Evolutionary conservation across 2,888 invertebrate species (phyloP).

Genomic region (Muscina levida): DNA sequence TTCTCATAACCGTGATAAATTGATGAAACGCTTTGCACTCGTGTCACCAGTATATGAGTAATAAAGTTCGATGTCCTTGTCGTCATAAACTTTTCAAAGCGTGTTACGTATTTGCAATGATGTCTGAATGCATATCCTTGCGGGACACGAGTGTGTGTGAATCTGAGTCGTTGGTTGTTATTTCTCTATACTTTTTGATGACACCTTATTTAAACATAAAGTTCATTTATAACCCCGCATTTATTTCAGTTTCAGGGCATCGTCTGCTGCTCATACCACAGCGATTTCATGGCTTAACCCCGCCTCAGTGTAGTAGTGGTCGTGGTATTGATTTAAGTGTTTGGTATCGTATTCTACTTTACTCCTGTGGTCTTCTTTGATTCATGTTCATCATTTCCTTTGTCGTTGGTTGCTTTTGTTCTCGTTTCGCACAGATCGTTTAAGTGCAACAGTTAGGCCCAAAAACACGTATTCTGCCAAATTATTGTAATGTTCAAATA

Average conservation of each 20-base stretch:
- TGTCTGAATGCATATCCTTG: no score
- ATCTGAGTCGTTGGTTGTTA: background rate
- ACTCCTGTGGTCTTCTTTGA: background rate
- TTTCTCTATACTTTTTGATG: slow-evolving; percentile 42
- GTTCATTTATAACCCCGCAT: background rate
- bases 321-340: slow-evolving; percentile 43
- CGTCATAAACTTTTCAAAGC: no score
- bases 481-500: slow-evolving; percentile 60
- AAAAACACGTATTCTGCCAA: slow-evolving; percentile 57
- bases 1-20: no score
- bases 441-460: slow-evolving; percentile 63
- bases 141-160: no score
- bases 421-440: slow-evolving; percentile 18
- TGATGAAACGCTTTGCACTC: no score
- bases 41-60: no score
- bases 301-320: background rate
- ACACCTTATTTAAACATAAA: slow-evolving; percentile 48
- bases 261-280: background rate
- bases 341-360: no score
- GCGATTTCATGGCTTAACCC: background rate
- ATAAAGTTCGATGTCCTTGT: no score
- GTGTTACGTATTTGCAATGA: no score
- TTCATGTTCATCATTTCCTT: background rate
- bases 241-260: slow-evolving; percentile 41
- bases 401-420: background rate